Percentiles rank a stretch among this genome's conserved stretches.
Evolutionary conservation across 2,888 invertebrate genomes (phyloP).

Genomic region (Eustalomyia histrio): DNA sequence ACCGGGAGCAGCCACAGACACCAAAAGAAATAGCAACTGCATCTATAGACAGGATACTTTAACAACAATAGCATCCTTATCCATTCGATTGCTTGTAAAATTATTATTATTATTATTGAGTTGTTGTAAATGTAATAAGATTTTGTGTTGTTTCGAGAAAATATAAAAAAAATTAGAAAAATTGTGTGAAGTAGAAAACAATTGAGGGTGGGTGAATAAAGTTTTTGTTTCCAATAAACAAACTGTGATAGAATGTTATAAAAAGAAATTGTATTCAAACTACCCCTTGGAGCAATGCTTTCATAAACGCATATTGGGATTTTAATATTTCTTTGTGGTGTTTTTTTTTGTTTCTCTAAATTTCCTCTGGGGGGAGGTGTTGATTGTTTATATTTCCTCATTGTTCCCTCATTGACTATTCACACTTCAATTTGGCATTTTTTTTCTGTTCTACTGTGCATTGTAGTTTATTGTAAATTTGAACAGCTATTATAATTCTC

Average conservation of each 20-base stretch:
- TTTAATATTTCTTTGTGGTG: slow-evolving; percentile 36
- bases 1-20: not conserved
- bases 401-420: slow-evolving; percentile 74
- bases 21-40: slow-evolving; percentile 32
- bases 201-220: slow-evolving; percentile 62
- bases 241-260: slow-evolving; percentile 48
- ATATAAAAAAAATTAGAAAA: too few relatives aligned
- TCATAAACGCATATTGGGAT: slow-evolving; percentile 15
- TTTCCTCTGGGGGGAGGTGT: slow-evolving; percentile 54
- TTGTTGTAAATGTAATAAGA: slow-evolving; percentile 55
- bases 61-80: slow-evolving; percentile 52
- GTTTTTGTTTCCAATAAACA: slow-evolving; percentile 52
- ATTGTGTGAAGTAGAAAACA: slow-evolving; percentile 4
- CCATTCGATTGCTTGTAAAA: slow-evolving; percentile 67
- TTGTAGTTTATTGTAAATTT: slow-evolving; percentile 52
- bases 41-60: slow-evolving; percentile 30
- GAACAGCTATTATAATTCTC: slow-evolving; percentile 70
- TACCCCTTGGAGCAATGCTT: slow-evolving; percentile 53
- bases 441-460: slow-evolving; percentile 48
- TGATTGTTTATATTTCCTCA: slow-evolving; percentile 63
- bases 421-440: slow-evolving; percentile 72
- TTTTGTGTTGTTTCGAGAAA: slow-evolving; percentile 25
- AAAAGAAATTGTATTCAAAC: slow-evolving; percentile 37
- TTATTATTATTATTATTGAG: slow-evolving; percentile 75
- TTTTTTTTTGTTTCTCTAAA: slow-evolving; percentile 6